phyloP scores from a whole-genome alignment of 2,888 invertebrate genomes.

The Hedychridium roseum region DNA sequence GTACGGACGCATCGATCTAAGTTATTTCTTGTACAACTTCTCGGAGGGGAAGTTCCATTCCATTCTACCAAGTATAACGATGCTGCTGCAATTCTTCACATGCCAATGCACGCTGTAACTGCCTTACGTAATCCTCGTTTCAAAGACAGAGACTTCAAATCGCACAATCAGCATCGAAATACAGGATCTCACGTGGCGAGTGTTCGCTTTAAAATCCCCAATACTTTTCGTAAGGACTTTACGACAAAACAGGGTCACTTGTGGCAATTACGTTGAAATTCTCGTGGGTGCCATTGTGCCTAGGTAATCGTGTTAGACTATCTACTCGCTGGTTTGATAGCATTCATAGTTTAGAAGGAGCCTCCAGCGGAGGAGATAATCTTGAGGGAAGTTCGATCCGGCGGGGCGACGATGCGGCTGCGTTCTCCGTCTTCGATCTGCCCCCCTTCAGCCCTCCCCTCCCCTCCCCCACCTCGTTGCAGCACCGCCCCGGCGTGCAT shows the following conservation, averaged over 20 bases:
- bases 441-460: too few species aligned
- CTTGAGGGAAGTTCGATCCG: slow-evolving; percentile 12
- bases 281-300: neutral
- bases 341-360: neutral
- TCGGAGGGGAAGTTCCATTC: too few species aligned
- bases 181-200: neutral
- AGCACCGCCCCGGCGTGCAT: slow-evolving; percentile 7
- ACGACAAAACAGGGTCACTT: neutral
- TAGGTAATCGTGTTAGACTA: too few species aligned
- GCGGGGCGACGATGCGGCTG: slow-evolving; percentile 9
- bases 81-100: too few species aligned
- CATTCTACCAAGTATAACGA: too few species aligned
- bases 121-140: too few species aligned
- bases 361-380: slow-evolving; percentile 4
- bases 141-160: too few species aligned
- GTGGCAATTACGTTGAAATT: neutral
- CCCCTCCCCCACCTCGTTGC: too few species aligned
- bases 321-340: neutral
- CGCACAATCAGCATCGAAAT: too few species aligned
- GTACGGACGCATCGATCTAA: too few species aligned
- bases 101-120: too few species aligned
- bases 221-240: neutral
- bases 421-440: slow-evolving; percentile 4
- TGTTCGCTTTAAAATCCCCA: neutral
- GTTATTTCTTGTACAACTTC: too few species aligned